These are phyloP conservation scores for Pteruthius melanotis DNA, from an alignment of 2,113 vertebrate genomes.

Conservation along the genomic window DNA sequence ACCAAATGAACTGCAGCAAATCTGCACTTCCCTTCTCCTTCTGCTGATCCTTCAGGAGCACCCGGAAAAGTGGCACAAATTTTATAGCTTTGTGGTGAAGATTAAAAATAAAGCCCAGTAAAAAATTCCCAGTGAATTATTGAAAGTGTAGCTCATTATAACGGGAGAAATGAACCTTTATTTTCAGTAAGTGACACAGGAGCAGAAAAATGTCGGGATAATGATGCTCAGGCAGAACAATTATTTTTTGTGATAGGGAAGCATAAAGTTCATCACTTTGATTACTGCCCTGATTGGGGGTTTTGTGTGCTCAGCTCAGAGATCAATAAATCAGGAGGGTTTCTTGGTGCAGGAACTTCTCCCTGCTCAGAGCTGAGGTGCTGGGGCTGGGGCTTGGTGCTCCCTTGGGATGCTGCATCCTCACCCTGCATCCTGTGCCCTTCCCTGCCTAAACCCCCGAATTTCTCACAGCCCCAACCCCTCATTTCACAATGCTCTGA, in stretches of 20 bases:
- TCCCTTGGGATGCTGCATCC: not conserved
- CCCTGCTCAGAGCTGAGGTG: not conserved
- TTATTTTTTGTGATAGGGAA: constrained; percentile 39
- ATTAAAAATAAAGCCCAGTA: constrained; percentile 10
- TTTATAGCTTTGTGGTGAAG: not conserved
- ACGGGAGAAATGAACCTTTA: constrained; percentile 38
- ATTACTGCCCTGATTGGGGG: not conserved
- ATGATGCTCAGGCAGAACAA: constrained; percentile 45
- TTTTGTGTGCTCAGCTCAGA: not conserved
- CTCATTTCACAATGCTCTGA: not conserved
- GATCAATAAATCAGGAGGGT: not conserved
- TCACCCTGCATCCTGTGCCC: not conserved
- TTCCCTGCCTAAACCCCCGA: fast-evolving
- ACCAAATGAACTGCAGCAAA: not conserved
- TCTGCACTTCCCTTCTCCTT: not conserved
- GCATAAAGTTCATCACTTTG: constrained; percentile 17
- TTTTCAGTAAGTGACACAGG: constrained; percentile 43
- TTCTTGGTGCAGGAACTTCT: not conserved
- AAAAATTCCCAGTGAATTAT: constrained; percentile 50
- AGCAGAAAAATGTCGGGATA: constrained; percentile 26
- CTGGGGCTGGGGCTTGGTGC: fast-evolving
- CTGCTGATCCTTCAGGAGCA: not conserved
- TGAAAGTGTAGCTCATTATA: constrained; percentile 55
- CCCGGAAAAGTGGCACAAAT: not conserved
- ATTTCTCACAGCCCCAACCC: fast-evolving